A percentile compares a stretch with the other conserved stretches of the same genome.
Evolutionary conservation across 2,888 invertebrate genomes (phyloP).

Genomic region (Amaurobius ferox): DNA sequence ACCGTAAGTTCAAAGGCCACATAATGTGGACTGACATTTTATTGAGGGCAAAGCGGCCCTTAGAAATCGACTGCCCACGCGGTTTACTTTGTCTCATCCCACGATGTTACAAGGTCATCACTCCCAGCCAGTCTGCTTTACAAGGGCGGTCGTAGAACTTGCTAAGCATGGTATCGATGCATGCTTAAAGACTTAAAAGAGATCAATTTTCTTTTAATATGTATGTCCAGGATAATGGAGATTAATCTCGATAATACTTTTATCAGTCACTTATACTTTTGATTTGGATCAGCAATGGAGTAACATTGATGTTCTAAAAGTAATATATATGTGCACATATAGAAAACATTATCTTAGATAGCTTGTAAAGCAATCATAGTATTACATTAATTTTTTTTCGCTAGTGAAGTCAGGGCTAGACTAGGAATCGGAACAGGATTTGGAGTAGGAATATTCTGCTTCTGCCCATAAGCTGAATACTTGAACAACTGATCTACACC

Average conservation of each 20-base stretch:
- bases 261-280: neutral
- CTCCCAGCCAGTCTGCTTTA: conserved; percentile 44
- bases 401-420: no score
- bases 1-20: conserved; percentile 40
- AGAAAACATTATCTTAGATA: no score
- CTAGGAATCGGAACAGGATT: no score
- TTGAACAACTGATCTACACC: no score
- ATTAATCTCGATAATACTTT: neutral
- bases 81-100: conserved; percentile 23
- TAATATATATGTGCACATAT: no score
- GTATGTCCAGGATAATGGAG: neutral
- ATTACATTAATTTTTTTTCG: no score
- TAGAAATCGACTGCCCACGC: conserved; percentile 19
- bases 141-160: conserved; percentile 64
- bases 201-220: conserved; percentile 2
- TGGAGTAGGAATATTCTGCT: no score
- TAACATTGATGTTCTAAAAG: neutral
- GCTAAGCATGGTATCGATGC: neutral
- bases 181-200: neutral
- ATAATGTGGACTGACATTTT: conserved; percentile 29
- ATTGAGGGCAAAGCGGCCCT: conserved; percentile 50
- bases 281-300: neutral
- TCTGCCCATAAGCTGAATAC: no score
- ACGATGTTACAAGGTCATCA: conserved; percentile 46
- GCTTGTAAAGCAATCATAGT: no score